These are phyloP conservation scores for Phortica okadai DNA, from an alignment of 2,888 invertebrate species.

Conservation along the genomic window DNA sequence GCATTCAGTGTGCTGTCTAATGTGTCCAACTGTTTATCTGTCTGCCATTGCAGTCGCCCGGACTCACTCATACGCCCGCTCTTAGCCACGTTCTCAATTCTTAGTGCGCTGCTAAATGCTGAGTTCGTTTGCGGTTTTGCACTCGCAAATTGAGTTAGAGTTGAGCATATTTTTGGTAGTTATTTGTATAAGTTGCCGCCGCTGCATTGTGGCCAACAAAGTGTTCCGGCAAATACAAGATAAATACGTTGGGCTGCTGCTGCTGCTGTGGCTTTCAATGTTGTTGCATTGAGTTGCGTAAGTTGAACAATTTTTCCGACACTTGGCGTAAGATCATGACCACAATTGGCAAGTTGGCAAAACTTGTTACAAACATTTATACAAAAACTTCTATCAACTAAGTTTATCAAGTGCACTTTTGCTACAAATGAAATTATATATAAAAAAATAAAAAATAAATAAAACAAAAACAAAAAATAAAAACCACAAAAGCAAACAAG, in stretches of 20 bases:
- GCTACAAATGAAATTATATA: neutral
- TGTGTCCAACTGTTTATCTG: conserved; percentile 3
- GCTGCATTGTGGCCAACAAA: conserved; percentile 16
- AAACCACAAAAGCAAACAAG: conserved; percentile 3
- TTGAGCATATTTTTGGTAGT: conserved; percentile 17
- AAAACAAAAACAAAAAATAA: conserved; percentile 9
- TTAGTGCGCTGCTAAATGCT: neutral
- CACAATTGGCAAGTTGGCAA: neutral
- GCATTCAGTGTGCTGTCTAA: neutral
- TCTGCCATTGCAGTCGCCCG: neutral
- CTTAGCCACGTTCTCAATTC: neutral
- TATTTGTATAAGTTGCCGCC: conserved; percentile 21
- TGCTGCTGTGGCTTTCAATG: conserved; percentile 14
- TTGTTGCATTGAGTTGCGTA: neutral
- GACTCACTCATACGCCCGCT: neutral
- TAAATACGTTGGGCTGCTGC: conserved; percentile 1
- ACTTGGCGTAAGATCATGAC: neutral
- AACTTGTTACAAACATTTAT: neutral
- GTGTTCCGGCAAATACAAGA: conserved; percentile 1
- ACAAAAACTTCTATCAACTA: no score
- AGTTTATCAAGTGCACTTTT: neutral
- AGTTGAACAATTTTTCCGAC: neutral
- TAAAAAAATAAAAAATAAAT: neutral
- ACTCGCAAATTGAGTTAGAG: conserved; percentile 30
- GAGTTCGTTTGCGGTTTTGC: conserved; percentile 15